Base-by-base conservation (phyloP, 2,888 invertebrate genomes). In the Amphipoea lucens region DNA sequence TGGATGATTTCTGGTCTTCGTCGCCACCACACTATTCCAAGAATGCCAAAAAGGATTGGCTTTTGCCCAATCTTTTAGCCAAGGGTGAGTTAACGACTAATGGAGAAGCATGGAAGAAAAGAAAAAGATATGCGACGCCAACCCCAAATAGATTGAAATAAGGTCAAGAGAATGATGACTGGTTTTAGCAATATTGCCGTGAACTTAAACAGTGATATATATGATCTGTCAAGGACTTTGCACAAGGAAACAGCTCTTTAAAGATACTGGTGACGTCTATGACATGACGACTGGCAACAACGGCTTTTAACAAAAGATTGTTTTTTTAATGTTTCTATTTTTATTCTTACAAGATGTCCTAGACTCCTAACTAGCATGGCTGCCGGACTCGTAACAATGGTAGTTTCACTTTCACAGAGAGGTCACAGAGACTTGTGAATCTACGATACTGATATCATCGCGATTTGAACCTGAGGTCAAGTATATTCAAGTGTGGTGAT, bases 381-480 rank as follows among this genome's bases (percentile, higher is more conserved):
- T 74, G 20, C 42, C 1, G 6, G 42, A 54, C 42, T 54, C 17
- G 3, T 75, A 54, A 66, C 65, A 76, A 77, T 75, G 6, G 36
- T 14, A 20, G 65, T 45, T 66, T 77, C 75, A 66, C 76, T 75
- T 76, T 75, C 76, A 29, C 51, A 57, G 6, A 40, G 20, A 74
- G 62, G 62, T 76, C 75, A 40, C 20, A 20, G 17, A 48, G 48
- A 40, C 62, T 63, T 42, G 62, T 48, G 20, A n/a, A 74, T 63
- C 75, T 42, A 51, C 20, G 6, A 23, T 12, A 51, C 23, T 75
- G 76, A 51, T 75, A 17, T 17, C 29, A 76, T 75, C 76, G 51
- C 11, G 42, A 23, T 63, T 76, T 51, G 40, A 51, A 42, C 11
- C 63, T 29, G 51, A 7, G 76, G 40, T 76, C 40, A 76, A 20